A percentile compares a stretch with the other conserved stretches of the same genome.
Conservation (phyloP, 1,140 invertebrate species). For the Drosophila rhopaloa region DNA sequence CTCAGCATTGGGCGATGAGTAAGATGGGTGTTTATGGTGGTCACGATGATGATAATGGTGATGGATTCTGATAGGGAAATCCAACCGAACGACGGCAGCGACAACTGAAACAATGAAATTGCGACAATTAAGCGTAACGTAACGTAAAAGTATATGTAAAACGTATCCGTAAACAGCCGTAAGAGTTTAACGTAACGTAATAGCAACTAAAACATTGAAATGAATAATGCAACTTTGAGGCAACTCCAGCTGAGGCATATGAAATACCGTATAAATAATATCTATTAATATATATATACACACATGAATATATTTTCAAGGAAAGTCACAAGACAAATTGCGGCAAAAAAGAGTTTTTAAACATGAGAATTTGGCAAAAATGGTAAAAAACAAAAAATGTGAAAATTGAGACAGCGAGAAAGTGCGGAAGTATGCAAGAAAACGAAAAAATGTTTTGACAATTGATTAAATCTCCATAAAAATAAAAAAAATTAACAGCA, state of each 20-base stretch:
- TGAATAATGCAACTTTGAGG: slow-evolving; percentile 34
- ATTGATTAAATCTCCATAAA: slow-evolving; percentile 43
- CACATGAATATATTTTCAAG: slow-evolving; percentile 52
- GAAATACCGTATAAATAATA: slow-evolving; percentile 51
- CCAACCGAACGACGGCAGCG: slow-evolving; percentile 52
- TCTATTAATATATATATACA: slow-evolving; percentile 44
- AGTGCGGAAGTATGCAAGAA: not conserved
- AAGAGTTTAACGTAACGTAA: slow-evolving; percentile 45
- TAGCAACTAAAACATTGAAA: slow-evolving; percentile 22
- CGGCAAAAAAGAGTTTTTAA: slow-evolving; percentile 48
- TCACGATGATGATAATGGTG: slow-evolving; percentile 5
- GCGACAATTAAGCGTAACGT: slow-evolving; percentile 77
- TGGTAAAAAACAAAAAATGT: slow-evolving; percentile 3
- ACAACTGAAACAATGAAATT: slow-evolving; percentile 81
- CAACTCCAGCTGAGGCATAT: slow-evolving; percentile 47
- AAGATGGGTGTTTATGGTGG: slow-evolving; percentile 10
- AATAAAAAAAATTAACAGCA: slow-evolving; percentile 22
- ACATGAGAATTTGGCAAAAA: slow-evolving; percentile 29
- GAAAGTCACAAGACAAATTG: slow-evolving; percentile 50
- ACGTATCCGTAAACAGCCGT: slow-evolving; percentile 55
- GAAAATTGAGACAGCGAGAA: slow-evolving; percentile 10
- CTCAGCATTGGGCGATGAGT: slow-evolving; percentile 34
- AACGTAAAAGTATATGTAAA: slow-evolving; percentile 56
- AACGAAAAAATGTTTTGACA: slow-evolving; percentile 29
- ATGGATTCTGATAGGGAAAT: slow-evolving; percentile 15